These are phyloP conservation scores for Picathartes gymnocephalus DNA, from an alignment of 2,113 vertebrate genomes.

Conservation along the genomic window DNA sequence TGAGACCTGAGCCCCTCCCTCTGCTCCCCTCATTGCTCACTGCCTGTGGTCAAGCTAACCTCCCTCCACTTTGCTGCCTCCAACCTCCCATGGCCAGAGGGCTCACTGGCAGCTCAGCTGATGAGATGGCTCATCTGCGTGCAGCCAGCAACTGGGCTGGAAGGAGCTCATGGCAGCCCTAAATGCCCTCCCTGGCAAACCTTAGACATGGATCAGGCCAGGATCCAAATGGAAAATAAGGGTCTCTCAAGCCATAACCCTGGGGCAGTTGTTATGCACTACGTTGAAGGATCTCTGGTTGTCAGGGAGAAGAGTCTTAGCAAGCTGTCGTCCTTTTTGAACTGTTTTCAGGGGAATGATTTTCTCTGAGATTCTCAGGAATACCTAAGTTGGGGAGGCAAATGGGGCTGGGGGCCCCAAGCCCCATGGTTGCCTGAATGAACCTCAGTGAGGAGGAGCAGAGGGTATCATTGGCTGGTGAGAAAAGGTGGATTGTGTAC, in stretches of 20 bases:
- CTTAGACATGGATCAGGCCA: constrained; percentile 1
- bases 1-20: not conserved
- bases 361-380: not conserved
- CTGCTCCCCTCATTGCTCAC: not conserved
- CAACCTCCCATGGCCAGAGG: not conserved
- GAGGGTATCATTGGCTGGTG: not conserved
- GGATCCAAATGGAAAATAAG: constrained; percentile 21
- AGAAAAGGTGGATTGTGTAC: not conserved
- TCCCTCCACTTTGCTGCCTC: constrained; percentile 27
- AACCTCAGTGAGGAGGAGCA: not conserved
- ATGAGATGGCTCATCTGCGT: constrained; percentile 51
- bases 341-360: not conserved
- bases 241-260: constrained; percentile 1
- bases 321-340: not conserved
- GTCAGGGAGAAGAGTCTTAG: not conserved
- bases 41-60: not conserved
- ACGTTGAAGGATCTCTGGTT: not conserved
- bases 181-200: constrained; percentile 48
- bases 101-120: constrained; percentile 38
- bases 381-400: not conserved
- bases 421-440: not conserved
- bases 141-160: constrained; percentile 50
- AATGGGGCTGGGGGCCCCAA: not conserved
- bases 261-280: not conserved
- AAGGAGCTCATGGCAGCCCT: constrained; percentile 43